phyloP scores from a whole-genome alignment of 2,888 invertebrate genomes.

The Patella pellucida region DNA sequence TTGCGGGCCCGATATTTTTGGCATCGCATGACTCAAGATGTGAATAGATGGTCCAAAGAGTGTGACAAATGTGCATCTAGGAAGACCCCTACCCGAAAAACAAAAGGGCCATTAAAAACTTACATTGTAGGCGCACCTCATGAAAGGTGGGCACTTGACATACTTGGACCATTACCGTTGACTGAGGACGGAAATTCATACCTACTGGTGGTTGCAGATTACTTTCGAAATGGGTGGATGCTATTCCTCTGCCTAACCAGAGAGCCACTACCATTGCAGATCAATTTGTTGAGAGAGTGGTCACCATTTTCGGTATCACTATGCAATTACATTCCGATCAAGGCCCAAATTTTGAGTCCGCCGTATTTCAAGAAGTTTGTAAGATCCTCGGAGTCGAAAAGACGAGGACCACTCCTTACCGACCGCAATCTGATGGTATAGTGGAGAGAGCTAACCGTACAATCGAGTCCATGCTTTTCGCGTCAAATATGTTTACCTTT shows the following conservation, averaged over 20 bases:
- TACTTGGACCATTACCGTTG: background rate
- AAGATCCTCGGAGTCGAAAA: constrained; percentile 10
- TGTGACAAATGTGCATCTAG: constrained; percentile 24
- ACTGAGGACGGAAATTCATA: background rate
- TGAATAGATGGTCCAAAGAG: background rate
- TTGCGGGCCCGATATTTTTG: background rate
- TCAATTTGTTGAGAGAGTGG: background rate
- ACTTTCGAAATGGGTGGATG: constrained; percentile 12
- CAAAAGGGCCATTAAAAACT: background rate
- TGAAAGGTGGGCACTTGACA: constrained; percentile 14
- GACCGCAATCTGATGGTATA: constrained; percentile 7
- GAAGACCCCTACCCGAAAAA: constrained; percentile 8
- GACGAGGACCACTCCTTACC: background rate
- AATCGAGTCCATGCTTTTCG: background rate
- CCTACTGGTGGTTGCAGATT: background rate
- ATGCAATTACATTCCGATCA: constrained; percentile 7
- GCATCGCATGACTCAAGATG: background rate
- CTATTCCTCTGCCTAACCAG: background rate
- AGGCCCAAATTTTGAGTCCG: background rate
- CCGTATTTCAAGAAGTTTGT: background rate
- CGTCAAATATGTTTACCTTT: background rate
- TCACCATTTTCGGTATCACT: background rate
- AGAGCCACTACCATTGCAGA: constrained; percentile 4
- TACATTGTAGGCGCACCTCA: background rate
- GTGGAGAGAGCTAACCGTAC: constrained; percentile 12